Evolutionary conservation across 2,113 vertebrate genomes (phyloP).

Genomic region (Vimba vimba): DNA sequence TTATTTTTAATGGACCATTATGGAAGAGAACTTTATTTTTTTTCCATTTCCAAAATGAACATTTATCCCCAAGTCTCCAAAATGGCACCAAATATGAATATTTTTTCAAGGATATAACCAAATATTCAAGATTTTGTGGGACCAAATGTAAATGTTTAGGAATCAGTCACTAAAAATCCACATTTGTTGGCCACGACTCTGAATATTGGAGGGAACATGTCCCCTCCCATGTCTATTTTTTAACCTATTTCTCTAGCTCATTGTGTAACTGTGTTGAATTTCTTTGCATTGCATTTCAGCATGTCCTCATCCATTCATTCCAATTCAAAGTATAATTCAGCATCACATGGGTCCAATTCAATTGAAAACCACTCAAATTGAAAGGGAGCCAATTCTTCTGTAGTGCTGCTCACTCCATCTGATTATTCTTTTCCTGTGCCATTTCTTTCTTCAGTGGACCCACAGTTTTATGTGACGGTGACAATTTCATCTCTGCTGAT

Average conservation of each 20-base stretch:
- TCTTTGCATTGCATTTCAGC: neutral
- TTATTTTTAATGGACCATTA: neutral
- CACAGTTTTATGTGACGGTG: slow-evolving; percentile 84
- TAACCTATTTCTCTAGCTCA: neutral
- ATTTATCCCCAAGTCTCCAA: neutral
- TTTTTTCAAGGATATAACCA: neutral
- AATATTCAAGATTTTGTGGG: neutral
- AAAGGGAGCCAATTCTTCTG: neutral
- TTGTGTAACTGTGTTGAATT: neutral
- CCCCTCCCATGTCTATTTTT: slow-evolving; percentile 4
- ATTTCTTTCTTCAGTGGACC: slow-evolving; percentile 76
- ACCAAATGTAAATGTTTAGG: neutral
- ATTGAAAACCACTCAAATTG: neutral
- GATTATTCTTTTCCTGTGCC: slow-evolving; percentile 57
- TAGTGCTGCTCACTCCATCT: neutral
- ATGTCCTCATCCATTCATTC: neutral
- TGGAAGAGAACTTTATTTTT: neutral
- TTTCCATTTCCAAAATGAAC: neutral
- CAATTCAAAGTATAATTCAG: neutral
- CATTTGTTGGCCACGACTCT: neutral
- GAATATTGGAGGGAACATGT: neutral
- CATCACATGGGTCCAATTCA: neutral
- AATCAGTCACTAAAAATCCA: neutral
- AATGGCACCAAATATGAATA: neutral
- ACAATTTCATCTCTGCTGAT: slow-evolving; percentile 82